phyloP scores from a whole-genome alignment of 2,113 vertebrate species.

The Desmodus rotundus region DNA sequence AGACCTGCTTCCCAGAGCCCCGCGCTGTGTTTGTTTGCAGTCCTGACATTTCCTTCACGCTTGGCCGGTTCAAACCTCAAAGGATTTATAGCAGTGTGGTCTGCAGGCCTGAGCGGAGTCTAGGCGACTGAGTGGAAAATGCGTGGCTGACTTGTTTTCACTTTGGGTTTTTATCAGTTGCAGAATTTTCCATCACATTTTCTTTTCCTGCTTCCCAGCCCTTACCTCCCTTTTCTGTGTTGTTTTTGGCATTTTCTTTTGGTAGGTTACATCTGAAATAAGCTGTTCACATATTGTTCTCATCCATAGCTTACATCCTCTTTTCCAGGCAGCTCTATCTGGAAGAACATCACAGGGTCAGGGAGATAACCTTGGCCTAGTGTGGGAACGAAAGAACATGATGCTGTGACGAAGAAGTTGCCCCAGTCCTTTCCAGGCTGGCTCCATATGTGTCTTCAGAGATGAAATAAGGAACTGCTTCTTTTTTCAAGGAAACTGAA shows the following conservation, averaged over 20 bases:
- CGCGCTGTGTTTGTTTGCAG: not conserved
- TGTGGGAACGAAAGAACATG: not conserved
- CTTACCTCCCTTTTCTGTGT: constrained; percentile 2
- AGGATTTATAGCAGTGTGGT: not conserved
- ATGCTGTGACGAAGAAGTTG: not conserved
- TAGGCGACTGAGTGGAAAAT: not conserved
- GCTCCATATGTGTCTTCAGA: not conserved
- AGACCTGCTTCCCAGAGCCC: not conserved
- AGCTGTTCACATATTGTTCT: constrained; percentile 35
- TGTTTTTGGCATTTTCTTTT: constrained; percentile 42
- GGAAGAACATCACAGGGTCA: constrained; percentile 27
- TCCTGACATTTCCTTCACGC: not conserved
- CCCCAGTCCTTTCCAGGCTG: not conserved
- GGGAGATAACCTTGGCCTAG: constrained; percentile 26
- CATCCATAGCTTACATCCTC: not conserved
- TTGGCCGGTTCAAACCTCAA: not conserved
- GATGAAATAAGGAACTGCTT: not conserved
- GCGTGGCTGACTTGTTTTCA: not conserved
- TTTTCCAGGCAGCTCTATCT: constrained; percentile 49
- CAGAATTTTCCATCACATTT: constrained; percentile 34
- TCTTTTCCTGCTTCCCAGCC: not conserved
- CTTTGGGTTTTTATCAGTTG: not conserved
- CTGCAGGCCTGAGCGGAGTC: not conserved
- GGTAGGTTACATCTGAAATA: not conserved
- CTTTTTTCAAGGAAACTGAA: not conserved